phyloP scores from a whole-genome alignment of 2,888 invertebrate species.

The Fabriciana adippe region DNA sequence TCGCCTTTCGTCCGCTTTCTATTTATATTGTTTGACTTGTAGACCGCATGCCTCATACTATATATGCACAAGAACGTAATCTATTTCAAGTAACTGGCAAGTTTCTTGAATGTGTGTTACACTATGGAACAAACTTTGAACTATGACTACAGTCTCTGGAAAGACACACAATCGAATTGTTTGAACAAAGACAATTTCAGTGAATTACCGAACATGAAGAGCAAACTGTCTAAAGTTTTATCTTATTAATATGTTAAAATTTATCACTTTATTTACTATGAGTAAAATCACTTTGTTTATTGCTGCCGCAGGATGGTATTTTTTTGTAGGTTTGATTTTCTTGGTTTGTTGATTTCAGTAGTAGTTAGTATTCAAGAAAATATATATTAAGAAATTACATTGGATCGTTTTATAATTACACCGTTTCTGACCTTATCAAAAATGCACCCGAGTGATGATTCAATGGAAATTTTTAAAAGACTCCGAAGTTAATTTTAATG shows the following conservation, averaged over 20 bases:
- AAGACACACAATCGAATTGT: conserved; percentile 32
- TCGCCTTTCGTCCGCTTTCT: conserved; percentile 31
- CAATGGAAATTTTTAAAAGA: conserved; percentile 29
- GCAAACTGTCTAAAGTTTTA: conserved; percentile 6
- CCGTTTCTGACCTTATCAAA: no score
- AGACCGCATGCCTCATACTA: conserved; percentile 33
- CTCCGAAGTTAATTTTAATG: conserved; percentile 29
- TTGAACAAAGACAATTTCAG: conserved; percentile 26
- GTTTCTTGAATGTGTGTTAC: conserved; percentile 37
- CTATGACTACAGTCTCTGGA: conserved; percentile 32
- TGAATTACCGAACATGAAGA: conserved; percentile 11
- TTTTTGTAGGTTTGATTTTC: no score
- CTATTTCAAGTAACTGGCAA: conserved; percentile 35
- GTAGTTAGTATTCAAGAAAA: no score
- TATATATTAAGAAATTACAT: no score
- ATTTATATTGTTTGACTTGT: conserved; percentile 38
- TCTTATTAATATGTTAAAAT: background rate
- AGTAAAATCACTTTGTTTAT: no score
- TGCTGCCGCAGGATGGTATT: no score
- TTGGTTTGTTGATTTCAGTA: no score
- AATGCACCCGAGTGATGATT: conserved; percentile 10
- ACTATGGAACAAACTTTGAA: conserved; percentile 38
- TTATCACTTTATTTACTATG: no score
- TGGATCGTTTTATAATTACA: no score
- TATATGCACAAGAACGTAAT: conserved; percentile 34